Conservation (phyloP, 2,797 vertebrate genomes). For the Melanotaenia parkinsoni region DNA sequence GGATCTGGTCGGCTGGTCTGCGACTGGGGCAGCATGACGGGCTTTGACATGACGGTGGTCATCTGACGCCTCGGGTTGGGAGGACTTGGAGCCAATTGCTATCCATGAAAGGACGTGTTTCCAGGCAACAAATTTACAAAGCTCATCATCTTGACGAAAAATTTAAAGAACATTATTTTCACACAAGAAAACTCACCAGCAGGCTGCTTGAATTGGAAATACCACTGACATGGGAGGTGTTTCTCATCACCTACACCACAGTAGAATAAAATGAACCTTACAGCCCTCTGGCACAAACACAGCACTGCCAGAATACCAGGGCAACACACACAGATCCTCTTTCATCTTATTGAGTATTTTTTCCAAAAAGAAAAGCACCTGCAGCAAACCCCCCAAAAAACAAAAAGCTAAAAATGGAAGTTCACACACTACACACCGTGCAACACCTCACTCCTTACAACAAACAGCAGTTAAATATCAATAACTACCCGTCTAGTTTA, state of each 20-base stretch:
- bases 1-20: conserved; percentile 79
- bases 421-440: conserved; percentile 16
- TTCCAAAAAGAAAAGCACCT: background rate
- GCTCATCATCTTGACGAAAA: background rate
- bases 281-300: conserved; percentile 15
- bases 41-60: conserved; percentile 92
- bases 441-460: background rate
- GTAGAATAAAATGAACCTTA: conserved; percentile 51
- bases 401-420: no score
- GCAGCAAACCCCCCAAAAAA: background rate
- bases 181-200: conserved; percentile 81
- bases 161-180: background rate
- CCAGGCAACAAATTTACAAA: conserved; percentile 24
- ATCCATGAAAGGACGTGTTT: conserved; percentile 53
- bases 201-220: conserved; percentile 82
- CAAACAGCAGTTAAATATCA: conserved; percentile 21
- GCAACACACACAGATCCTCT: conserved; percentile 18
- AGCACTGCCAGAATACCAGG: conserved; percentile 14
- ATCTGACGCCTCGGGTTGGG: conserved; percentile 89
- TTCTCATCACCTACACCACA: conserved; percentile 87
- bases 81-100: conserved; percentile 96
- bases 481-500: background rate
- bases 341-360: background rate
- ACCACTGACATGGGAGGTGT: conserved; percentile 86
- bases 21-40: conserved; percentile 93